Evolutionary conservation across 1,140 invertebrate genomes (phyloP).

Genomic region (Ladona fulva): DNA sequence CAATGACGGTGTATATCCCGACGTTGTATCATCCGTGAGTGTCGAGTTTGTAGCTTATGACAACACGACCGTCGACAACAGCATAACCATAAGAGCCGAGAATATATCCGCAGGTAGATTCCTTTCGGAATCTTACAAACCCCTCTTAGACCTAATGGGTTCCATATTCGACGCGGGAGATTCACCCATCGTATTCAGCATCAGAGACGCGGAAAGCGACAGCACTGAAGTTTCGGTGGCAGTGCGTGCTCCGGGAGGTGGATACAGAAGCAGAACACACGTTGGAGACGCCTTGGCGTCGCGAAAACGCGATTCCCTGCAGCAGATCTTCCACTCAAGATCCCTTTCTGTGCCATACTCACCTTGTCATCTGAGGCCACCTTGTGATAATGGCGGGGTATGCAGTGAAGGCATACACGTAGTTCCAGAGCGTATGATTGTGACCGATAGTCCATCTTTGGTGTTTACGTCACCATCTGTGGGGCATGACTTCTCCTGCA

Average conservation of each 20-base stretch:
- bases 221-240: slow-evolving; percentile 63
- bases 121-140: slow-evolving; percentile 60
- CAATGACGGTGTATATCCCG: slow-evolving; percentile 77
- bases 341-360: slow-evolving; percentile 57
- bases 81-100: slow-evolving; percentile 61
- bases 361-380: slow-evolving; percentile 51
- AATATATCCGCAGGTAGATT: slow-evolving; percentile 66
- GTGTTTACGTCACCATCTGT: slow-evolving; percentile 71
- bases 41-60: slow-evolving; percentile 72
- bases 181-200: slow-evolving; percentile 57
- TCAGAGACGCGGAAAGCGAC: slow-evolving; percentile 49
- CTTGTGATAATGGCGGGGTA: slow-evolving; percentile 64
- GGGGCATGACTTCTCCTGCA: slow-evolving; percentile 65
- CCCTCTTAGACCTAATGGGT: slow-evolving; percentile 60
- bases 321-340: slow-evolving; percentile 47
- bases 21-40: slow-evolving; percentile 74
- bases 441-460: slow-evolving; percentile 62
- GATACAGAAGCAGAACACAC: slow-evolving; percentile 50
- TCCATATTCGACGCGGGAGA: slow-evolving; percentile 52
- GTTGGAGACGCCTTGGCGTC: slow-evolving; percentile 50
- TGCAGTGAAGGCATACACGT: slow-evolving; percentile 66
- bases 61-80: slow-evolving; percentile 73
- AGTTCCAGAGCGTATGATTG: slow-evolving; percentile 53
- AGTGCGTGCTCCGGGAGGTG: slow-evolving; percentile 31
- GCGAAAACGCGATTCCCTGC: slow-evolving; percentile 52